Percentiles rank a stretch among this genome's conserved stretches.
These are phyloP conservation scores for Coreius guichenoti DNA, from an alignment of 2,797 vertebrate genomes.

Conservation along the genomic window DNA sequence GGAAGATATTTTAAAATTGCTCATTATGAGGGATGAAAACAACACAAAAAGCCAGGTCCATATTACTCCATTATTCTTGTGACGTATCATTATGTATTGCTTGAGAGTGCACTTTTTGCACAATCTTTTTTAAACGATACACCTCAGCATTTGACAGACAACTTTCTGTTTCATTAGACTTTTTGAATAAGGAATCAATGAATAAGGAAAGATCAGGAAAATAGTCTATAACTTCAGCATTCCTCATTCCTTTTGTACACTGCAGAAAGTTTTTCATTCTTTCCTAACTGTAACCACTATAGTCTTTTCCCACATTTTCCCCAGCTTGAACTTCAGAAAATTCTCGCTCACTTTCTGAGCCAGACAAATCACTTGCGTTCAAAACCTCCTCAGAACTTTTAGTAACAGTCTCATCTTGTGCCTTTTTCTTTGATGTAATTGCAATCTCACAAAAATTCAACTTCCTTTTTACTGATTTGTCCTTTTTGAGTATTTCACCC, in stretches of 20 bases:
- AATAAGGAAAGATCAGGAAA: not conserved
- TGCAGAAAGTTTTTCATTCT: not conserved
- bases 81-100: not conserved
- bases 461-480: not conserved
- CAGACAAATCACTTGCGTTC: not conserved
- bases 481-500: not conserved
- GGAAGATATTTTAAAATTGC: too few relatives aligned
- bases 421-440: not conserved
- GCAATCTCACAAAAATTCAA: not conserved
- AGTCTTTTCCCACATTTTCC: too few relatives aligned
- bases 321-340: too few relatives aligned
- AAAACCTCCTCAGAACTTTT: not conserved
- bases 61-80: not conserved
- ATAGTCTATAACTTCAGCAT: not conserved
- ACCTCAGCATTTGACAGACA: constrained; percentile 2
- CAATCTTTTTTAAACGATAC: not conserved
- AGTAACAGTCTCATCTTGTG: not conserved
- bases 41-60: not conserved
- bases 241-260: not conserved
- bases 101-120: not conserved
- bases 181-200: not conserved
- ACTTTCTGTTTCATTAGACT: not conserved
- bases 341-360: not conserved
- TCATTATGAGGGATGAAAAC: too few relatives aligned
- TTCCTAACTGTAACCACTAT: not conserved